phyloP scores from a whole-genome alignment of 2,888 invertebrate genomes.

The Drosophila ustulata region DNA sequence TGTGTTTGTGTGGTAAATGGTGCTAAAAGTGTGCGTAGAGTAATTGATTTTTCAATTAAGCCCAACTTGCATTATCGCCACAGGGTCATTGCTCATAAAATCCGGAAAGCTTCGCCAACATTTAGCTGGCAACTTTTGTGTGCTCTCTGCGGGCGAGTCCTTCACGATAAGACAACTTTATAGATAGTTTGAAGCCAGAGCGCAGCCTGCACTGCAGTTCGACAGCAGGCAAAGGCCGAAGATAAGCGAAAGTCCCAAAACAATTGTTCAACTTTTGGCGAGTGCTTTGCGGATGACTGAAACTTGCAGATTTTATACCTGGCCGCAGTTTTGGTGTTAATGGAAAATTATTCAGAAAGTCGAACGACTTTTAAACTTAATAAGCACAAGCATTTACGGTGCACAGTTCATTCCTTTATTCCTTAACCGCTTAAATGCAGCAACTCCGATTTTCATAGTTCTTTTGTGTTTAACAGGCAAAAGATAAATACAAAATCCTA shows the following conservation, averaged over 20 bases:
- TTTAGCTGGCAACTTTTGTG: conserved; percentile 20
- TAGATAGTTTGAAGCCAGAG: conserved; percentile 22
- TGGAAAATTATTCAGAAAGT: not conserved
- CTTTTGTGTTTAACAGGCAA: too few relatives aligned
- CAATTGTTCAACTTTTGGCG: not conserved
- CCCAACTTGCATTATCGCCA: conserved; percentile 48
- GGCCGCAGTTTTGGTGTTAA: conserved; percentile 2
- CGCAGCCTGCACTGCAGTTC: conserved; percentile 18
- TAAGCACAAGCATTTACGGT: not conserved
- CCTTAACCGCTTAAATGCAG: too few relatives aligned
- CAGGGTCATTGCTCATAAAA: conserved; percentile 34
- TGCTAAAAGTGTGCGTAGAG: conserved; percentile 27
- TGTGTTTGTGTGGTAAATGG: conserved; percentile 1
- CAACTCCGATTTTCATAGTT: too few relatives aligned
- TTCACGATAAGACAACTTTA: conserved; percentile 36
- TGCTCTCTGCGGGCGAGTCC: conserved; percentile 2
- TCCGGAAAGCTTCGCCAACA: conserved; percentile 36
- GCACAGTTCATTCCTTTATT: too few relatives aligned
- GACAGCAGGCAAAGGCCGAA: conserved; percentile 9
- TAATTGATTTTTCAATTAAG: conserved; percentile 76
- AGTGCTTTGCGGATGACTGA: not conserved
- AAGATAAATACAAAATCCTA: too few relatives aligned
- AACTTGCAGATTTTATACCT: not conserved
- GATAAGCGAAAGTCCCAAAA: conserved; percentile 6
- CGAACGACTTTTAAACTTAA: not conserved